Percentiles rank a stretch among this genome's conserved stretches.
Evolutionary conservation across 1,140 invertebrate genomes (phyloP).

Genomic region (Drosophila parabipectinata): DNA sequence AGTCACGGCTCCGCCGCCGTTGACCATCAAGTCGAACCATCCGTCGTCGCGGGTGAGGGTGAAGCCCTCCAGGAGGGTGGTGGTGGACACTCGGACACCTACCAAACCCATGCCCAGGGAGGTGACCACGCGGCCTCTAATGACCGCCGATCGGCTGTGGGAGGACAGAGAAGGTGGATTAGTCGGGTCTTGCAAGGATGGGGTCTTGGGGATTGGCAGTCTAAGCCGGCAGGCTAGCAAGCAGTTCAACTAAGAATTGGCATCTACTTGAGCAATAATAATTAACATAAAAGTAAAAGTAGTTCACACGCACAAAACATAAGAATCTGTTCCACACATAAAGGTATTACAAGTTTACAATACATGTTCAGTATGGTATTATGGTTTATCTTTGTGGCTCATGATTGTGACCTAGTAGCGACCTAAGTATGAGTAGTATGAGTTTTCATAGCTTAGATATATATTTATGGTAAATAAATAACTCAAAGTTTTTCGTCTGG

Average conservation of each 20-base stretch:
- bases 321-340: conserved; percentile 79
- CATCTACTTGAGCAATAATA: conserved; percentile 66
- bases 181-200: conserved; percentile 51
- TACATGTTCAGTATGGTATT: conserved; percentile 48
- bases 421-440: conserved; percentile 51
- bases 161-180: conserved; percentile 51
- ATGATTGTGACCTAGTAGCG: conserved; percentile 68
- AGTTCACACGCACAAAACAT: conserved; percentile 81
- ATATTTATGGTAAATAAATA: conserved; percentile 56
- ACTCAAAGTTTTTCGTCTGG: conserved; percentile 55
- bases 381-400: conserved; percentile 41
- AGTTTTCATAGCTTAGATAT: conserved; percentile 68
- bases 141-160: conserved; percentile 96
- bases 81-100: conserved; percentile 96
- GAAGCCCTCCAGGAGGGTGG: conserved; percentile 95
- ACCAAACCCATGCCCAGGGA: conserved; percentile 95
- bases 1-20: conserved; percentile 97
- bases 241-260: conserved; percentile 60
- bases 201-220: conserved; percentile 13
- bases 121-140: conserved; percentile 96
- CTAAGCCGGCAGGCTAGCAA: conserved; percentile 51
- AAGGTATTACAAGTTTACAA: conserved; percentile 80
- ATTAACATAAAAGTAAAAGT: conserved; percentile 73
- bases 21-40: conserved; percentile 98
- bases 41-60: conserved; percentile 96